Conservation (phyloP, 2,113 vertebrate species). For the Pseudolaguvia tuberculata region DNA sequence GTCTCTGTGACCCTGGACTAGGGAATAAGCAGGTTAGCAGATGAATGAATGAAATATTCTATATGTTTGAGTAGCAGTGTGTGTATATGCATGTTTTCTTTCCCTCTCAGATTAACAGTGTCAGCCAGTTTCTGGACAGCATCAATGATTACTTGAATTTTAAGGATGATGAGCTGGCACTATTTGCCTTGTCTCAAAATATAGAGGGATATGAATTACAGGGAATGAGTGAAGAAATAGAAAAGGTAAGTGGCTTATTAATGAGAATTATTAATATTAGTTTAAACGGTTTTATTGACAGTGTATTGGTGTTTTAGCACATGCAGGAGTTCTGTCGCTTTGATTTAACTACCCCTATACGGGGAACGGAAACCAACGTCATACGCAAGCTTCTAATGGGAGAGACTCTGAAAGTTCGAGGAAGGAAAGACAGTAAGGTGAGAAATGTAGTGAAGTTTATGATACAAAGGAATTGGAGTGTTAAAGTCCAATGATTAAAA, state of each 20-base stretch:
- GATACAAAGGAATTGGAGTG: not conserved
- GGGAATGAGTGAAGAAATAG: slow-evolving; percentile 69
- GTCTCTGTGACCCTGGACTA: too few relatives aligned
- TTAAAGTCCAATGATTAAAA: not conserved
- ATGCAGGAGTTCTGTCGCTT: slow-evolving; percentile 68
- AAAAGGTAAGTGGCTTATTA: slow-evolving; percentile 61
- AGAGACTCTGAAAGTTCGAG: slow-evolving; percentile 68
- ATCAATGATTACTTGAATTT: slow-evolving; percentile 66
- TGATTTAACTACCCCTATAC: slow-evolving; percentile 69
- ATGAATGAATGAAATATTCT: too few relatives aligned
- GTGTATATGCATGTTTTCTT: not conserved
- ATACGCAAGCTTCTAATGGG: slow-evolving; percentile 73
- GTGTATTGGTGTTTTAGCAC: slow-evolving; percentile 56
- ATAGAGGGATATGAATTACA: slow-evolving; percentile 68
- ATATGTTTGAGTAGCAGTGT: not conserved
- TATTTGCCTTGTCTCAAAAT: slow-evolving; percentile 61
- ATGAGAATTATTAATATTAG: not conserved
- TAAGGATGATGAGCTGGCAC: slow-evolving; percentile 61
- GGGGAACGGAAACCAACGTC: slow-evolving; percentile 57
- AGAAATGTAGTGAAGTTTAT: slow-evolving; percentile 28
- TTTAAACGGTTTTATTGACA: not conserved
- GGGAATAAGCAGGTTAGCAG: too few relatives aligned
- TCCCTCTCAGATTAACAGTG: slow-evolving; percentile 58
- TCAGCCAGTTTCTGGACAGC: slow-evolving; percentile 63
- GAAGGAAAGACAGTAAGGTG: slow-evolving; percentile 77